Evolutionary conservation across 2,888 invertebrate genomes (phyloP).

Genomic region (Machimus rusticus): DNA sequence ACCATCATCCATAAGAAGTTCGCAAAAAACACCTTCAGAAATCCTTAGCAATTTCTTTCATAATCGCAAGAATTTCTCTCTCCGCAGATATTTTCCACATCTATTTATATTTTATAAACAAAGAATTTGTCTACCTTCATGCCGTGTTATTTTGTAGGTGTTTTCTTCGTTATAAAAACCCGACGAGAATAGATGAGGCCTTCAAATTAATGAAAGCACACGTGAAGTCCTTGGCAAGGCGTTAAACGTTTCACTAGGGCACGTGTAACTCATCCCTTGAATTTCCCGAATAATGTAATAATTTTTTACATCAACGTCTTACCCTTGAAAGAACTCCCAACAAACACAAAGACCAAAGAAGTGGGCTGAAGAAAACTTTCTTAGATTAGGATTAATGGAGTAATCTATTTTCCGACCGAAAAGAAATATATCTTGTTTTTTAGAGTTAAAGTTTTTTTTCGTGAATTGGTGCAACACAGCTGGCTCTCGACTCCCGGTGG

Average conservation of each 20-base stretch:
- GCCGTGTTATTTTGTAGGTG: background rate
- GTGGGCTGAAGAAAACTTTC: background rate
- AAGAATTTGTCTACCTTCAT: background rate
- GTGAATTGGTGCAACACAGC: background rate
- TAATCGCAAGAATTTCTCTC: background rate
- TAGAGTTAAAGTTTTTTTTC: background rate
- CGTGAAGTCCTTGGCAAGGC: background rate
- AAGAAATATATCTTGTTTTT: background rate
- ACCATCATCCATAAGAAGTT: background rate
- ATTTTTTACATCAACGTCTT: background rate
- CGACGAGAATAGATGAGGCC: background rate
- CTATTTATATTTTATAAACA: background rate
- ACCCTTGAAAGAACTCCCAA: background rate
- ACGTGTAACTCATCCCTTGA: background rate
- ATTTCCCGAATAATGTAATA: background rate
- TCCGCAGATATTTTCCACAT: background rate
- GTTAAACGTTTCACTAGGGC: background rate
- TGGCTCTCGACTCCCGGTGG: background rate
- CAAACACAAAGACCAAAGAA: background rate
- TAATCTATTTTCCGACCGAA: background rate
- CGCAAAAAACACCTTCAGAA: background rate
- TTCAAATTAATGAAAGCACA: background rate
- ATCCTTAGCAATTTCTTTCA: background rate
- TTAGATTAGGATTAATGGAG: background rate
- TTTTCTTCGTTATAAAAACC: background rate